Percentiles rank a stretch among this genome's conserved stretches.
These are phyloP conservation scores for Amphipoea lucens DNA, from an alignment of 2,888 invertebrate genomes.

Conservation along the genomic window DNA sequence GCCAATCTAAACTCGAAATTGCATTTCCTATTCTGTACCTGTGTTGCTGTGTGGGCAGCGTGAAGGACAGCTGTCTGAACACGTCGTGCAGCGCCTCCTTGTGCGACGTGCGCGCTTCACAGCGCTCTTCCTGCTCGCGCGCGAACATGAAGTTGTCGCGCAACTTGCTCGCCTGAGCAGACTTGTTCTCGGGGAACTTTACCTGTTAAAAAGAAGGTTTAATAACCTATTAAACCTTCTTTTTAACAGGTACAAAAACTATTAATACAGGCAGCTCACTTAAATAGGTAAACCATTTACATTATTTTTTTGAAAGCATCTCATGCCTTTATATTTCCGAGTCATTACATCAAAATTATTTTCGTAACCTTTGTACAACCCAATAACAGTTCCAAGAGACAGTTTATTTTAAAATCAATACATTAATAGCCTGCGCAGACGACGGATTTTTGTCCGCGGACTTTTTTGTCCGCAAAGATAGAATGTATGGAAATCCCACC, in stretches of 20 bases:
- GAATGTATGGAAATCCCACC: too few species aligned
- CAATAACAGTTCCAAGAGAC: too few species aligned
- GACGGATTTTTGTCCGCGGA: too few species aligned
- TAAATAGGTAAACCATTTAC: background rate
- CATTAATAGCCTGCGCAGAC: too few species aligned
- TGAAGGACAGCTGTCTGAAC: conserved; percentile 79
- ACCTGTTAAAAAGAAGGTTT: conserved; percentile 29
- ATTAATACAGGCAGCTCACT: background rate
- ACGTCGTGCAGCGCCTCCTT: conserved; percentile 82
- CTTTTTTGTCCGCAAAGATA: too few species aligned
- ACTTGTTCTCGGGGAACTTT: conserved; percentile 84
- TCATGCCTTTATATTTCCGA: background rate
- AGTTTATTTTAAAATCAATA: background rate
- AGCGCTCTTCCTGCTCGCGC: conserved; percentile 81
- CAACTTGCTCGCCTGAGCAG: conserved; percentile 61
- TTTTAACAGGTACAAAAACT: background rate
- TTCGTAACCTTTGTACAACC: background rate
- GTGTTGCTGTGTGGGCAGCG: conserved; percentile 81
- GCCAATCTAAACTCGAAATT: background rate
- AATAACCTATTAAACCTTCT: too few species aligned
- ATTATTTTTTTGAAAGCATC: background rate
- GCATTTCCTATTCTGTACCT: background rate
- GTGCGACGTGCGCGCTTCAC: conserved; percentile 74
- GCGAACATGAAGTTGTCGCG: conserved; percentile 84
- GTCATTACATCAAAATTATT: background rate